Base-by-base conservation (phyloP, 2,888 invertebrate species). In the Athripsodes cinereus region DNA sequence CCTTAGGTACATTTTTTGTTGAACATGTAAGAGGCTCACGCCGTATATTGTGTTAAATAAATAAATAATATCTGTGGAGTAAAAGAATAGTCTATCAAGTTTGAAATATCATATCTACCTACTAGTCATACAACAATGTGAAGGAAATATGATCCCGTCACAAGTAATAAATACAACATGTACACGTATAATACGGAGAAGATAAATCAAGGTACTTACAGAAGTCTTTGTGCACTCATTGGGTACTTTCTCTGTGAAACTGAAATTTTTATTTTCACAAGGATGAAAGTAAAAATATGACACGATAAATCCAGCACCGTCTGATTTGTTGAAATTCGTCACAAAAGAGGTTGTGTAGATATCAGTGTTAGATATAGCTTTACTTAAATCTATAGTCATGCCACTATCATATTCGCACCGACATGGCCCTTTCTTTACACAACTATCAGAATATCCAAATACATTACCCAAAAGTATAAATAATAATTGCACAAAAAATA, bases 351-450 rank as follows among this genome's bases (percentile, higher is more conserved):
- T 69, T 48, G 64, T 53, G 63, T 70, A 74, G 68, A 74, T 74
- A 2, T 65, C 65, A 57, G 67, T 59, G 59, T 70, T 70, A 50
- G 71, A 66, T 3, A 13, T 13, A 2, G 16, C 13, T 3, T 3
- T 5, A 46, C 73, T 71, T 61, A 78, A 68, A 69, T 79, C 78
- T 64, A 78, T 72, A 66, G 77, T 77, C 66, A 78, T 77, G 60
- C 78, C 79, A 35, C 57, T 60, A 5, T 74, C 64, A 69, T 75
- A 78, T 63, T 69, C 72, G 67, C 79, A 79, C 54, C 68, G 67
- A 66, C 79, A 79, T 2, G 76, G 68, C 48, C 70, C 70, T 64
- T 69, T 73, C 58, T 69, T 66, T 22, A 69, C 70, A 67, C 78
- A 79, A 26, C 22, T 40, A 19, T 55, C 52, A 16, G 52, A 34